Conservation (phyloP, 2,797 vertebrate species). For the Crypturellus tataupa region DNA sequence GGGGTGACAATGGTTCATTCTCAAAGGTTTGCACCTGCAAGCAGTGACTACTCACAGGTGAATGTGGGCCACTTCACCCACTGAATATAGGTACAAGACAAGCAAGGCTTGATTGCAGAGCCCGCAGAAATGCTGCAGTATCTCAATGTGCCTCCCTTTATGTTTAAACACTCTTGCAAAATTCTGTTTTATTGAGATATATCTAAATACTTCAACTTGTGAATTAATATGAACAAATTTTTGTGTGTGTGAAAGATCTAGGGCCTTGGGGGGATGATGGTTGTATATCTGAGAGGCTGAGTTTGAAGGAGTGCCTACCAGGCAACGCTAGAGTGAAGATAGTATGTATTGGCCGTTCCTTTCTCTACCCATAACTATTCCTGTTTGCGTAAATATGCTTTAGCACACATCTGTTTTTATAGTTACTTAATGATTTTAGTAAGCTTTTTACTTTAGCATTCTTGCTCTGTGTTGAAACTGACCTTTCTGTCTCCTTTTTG, state of each 20-base stretch:
- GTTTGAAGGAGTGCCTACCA: background rate
- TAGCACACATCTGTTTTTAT: background rate
- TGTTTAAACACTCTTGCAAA: background rate
- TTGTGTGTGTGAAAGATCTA: background rate
- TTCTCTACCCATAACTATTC: background rate
- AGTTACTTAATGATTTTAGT: background rate
- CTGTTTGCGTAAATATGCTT: background rate
- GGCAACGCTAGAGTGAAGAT: background rate
- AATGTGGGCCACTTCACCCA: background rate
- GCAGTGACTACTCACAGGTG: fast-evolving
- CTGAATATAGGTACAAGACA: background rate
- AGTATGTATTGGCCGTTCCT: background rate
- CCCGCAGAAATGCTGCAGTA: background rate
- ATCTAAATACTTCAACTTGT: background rate
- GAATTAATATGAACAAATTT: background rate
- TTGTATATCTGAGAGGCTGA: background rate
- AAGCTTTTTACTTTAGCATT: background rate
- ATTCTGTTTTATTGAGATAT: background rate
- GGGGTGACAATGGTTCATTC: background rate
- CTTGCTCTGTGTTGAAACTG: background rate
- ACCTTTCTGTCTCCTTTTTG: background rate
- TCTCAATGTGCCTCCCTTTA: background rate
- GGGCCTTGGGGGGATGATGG: background rate
- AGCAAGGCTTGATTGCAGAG: background rate
- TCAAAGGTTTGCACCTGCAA: background rate